Base-by-base conservation (phyloP, 1,140 invertebrate genomes). In the Orchesella cincta region DNA sequence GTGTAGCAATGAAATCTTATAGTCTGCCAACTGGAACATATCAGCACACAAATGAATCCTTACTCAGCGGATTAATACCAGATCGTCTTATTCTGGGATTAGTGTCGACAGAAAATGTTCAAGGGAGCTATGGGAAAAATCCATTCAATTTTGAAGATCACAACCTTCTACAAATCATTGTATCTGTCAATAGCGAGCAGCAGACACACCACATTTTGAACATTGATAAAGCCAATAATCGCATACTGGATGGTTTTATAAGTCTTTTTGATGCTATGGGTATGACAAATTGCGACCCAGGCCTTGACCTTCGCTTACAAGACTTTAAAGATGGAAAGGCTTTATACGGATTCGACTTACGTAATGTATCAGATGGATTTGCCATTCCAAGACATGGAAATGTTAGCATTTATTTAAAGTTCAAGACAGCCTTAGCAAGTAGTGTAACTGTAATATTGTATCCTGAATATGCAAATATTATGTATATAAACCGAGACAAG, bases 41-140 rank as follows among this genome's bases (percentile, higher is more conserved):
- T 34, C 31, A 46, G n/a, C n/a, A 20, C 16, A 52, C 29, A 12
- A 71, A 73, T 18, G 75, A 76, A 14, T 73, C 70, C 73, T 3
- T 79, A 26, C 39, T 79, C n/a, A 34, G 26, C 28, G 67, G 74
- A 1, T 54, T 70, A 62, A 23, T 79, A 23, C 78, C 78, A 26
- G 8, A 57, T 5, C 52, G 52, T n/a, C 3, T 57, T 35, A 57
- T 75, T 54, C 2, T 80, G 26, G 36, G 36, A 8, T 34, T 78
- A 29, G 76, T 80, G 2, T 23, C 20, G 18, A 80, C 74, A 31
- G 5, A 12, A 20, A 77, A 77, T 70, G 78, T 80, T 1, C 36
- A 75, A 26, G 73, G 73, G n/a, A 62, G 3, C 1, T 54, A 54
- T 33, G 1, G 16, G 8, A 54, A 12, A 26, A 57, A 75, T 31